Evolutionary conservation across 2,888 invertebrate species (phyloP), one percentile per base, ranked within the genome.

Genomic region (Lasioglossum villosulum): DNA sequence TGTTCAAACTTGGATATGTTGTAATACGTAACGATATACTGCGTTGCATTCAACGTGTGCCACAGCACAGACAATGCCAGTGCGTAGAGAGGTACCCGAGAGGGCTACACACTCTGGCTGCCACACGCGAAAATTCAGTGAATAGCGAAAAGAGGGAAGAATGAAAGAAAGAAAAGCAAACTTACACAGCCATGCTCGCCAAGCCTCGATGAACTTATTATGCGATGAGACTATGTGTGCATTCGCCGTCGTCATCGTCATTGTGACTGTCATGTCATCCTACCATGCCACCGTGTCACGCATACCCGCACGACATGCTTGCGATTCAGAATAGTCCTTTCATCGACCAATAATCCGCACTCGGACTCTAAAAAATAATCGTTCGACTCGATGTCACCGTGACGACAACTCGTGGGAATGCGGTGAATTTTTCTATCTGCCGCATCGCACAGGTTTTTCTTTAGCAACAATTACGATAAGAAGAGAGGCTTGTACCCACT

Each of bases 41-140:
- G 42, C 56, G 72, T 78, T 72, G 73, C 48, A 78, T 75, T 12
- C 68, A 45, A 74, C 52, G 70, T 72, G 79, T n/a, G n/a, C 8
- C n/a, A 23, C n/a, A 56, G n/a, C 23, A n/a, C 63, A 23, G 66
- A 80, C 63, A 68, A 80, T 63, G 82, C 82, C 73, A 27, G 76
- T 72, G 86, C 85, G 86, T 90, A 90, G 86, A 84, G 86, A 42
- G 42, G 12, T 0, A 14, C 12, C 12, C 39, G 10, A 12, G 10
- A 12, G 12, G 91, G 87, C 86, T 82, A 89, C 90, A 88, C 90
- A 89, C 84, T 87, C 82, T 89, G 89, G 80, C 75, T 86, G 79
- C 80, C 85, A 71, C 70, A 72, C 77, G 48, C 39, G 73, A 68
- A 63, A 72, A 30, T 30, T 16, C 5, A 14, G 63, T 66, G 14